Percentiles rank a stretch among this genome's conserved stretches.
phyloP scores from a whole-genome alignment of 64 coral and sea anemone genomes.

The Acropora tenuis region DNA sequence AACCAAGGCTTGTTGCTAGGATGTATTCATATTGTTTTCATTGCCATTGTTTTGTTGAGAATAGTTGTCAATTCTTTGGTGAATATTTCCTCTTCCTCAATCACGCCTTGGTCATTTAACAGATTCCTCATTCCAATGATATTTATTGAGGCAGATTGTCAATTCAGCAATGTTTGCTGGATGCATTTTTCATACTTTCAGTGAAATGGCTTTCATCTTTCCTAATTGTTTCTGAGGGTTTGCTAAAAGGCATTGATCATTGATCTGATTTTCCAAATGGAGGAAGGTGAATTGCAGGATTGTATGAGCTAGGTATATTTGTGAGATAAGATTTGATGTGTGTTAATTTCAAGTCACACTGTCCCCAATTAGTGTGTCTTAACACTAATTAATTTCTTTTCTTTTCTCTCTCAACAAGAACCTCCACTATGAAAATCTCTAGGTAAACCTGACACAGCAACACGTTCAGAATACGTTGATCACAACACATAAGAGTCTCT shows the following conservation, averaged over 20 bases:
- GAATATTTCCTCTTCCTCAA: conserved; percentile 2
- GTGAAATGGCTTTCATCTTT: conserved; percentile 11
- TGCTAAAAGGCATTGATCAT: conserved; percentile 12
- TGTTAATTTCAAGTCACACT: no score
- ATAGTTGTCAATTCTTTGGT: conserved; percentile 5
- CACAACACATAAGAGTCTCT: no score
- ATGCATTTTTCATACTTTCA: not conserved
- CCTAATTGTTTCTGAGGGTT: not conserved
- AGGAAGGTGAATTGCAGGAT: not conserved
- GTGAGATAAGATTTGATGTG: not conserved
- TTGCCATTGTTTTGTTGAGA: conserved; percentile 15
- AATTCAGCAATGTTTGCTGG: conserved; percentile 27
- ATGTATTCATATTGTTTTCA: no score
- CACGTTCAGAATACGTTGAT: no score
- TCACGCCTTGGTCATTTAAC: not conserved
- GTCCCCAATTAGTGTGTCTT: no score
- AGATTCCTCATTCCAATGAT: no score
- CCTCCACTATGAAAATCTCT: no score
- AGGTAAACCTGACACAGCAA: no score
- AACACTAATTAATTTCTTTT: no score
- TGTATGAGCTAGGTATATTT: conserved; percentile 30
- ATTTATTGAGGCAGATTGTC: conserved; percentile 14
- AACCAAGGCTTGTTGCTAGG: no score
- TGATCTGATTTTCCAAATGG: conserved; percentile 30
- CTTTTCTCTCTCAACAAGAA: no score